Evolutionary conservation across 2,797 vertebrate genomes (phyloP), one percentile per base, ranked within the genome.

Genomic region (Notolepis coatsorum): DNA sequence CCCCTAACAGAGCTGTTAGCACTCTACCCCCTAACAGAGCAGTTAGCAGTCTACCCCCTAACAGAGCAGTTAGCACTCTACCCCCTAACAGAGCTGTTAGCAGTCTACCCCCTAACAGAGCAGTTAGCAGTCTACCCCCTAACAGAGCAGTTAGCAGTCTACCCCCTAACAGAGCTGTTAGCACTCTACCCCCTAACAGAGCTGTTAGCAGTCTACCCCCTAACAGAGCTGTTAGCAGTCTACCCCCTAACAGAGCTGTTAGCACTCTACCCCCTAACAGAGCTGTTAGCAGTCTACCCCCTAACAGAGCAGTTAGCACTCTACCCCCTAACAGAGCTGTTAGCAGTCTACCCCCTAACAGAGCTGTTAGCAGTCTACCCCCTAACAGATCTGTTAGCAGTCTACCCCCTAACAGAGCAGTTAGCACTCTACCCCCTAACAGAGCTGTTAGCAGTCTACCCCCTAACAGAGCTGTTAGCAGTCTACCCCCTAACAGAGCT

Each of bases 401-500:
- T 65, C 69, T 77, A 79, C 73, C 68, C 79, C 84, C 87, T 84
- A 53, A 65, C 62, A 45, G 72, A 67, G 73, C 43, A 74, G 56
- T n/a, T n/a, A n/a, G n/a, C n/a, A n/a, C n/a, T n/a, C n/a, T n/a
- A n/a, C n/a, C n/a, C n/a, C n/a, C n/a, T n/a, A n/a, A n/a, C n/a
- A n/a, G n/a, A n/a, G 79, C 61, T n/a, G n/a, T n/a, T n/a, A n/a
- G n/a, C n/a, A n/a, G n/a, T n/a, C n/a, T n/a, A n/a, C n/a, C n/a
- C n/a, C n/a, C n/a, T n/a, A n/a, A n/a, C n/a, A n/a, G n/a, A n/a
- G 47, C 47, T 87, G 84, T 50, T 89, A 84, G 82, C 71, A 68
- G 30, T 65, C 69, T 77, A 79, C 73, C 68, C 79, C 84, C 87
- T 84, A 53, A 65, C 62, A 45, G 72, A 67, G 73, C 43, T 75